phyloP scores from a whole-genome alignment of 2,797 vertebrate genomes.

The Mus caroli region DNA sequence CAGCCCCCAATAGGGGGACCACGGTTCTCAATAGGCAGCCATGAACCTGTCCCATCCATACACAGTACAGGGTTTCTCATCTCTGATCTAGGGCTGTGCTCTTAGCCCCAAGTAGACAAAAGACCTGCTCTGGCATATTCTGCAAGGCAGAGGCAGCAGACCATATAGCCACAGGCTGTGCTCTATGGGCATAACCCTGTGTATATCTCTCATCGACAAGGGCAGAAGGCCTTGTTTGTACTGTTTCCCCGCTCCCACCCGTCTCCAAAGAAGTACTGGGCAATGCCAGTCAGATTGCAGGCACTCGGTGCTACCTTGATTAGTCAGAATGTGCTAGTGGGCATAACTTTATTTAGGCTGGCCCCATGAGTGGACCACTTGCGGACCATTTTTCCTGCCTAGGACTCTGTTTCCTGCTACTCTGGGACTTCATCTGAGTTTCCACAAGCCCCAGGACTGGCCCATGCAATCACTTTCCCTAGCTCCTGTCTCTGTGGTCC shows the following conservation, averaged over 20 bases:
- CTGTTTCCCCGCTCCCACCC: no score
- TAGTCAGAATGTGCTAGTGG: not conserved
- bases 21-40: not conserved
- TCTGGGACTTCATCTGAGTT: not conserved
- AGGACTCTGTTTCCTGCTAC: not conserved
- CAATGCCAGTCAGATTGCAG: not conserved
- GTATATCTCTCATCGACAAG: not conserved
- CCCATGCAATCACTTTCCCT: not conserved
- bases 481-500: not conserved
- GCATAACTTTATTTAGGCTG: rapidly evolving
- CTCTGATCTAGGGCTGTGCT: not conserved
- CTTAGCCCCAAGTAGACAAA: not conserved
- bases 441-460: not conserved
- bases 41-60: not conserved
- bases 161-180: not conserved
- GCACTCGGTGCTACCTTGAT: not conserved
- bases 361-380: no score
- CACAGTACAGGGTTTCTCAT: not conserved
- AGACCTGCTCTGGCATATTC: not conserved
- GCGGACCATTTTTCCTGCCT: not conserved
- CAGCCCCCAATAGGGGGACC: not conserved
- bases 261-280: not conserved
- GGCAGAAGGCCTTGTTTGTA: not conserved
- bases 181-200: rapidly evolving
- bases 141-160: not conserved